phyloP scores from a whole-genome alignment of 2,888 invertebrate species.

The Cylindroiulus punctatus region DNA sequence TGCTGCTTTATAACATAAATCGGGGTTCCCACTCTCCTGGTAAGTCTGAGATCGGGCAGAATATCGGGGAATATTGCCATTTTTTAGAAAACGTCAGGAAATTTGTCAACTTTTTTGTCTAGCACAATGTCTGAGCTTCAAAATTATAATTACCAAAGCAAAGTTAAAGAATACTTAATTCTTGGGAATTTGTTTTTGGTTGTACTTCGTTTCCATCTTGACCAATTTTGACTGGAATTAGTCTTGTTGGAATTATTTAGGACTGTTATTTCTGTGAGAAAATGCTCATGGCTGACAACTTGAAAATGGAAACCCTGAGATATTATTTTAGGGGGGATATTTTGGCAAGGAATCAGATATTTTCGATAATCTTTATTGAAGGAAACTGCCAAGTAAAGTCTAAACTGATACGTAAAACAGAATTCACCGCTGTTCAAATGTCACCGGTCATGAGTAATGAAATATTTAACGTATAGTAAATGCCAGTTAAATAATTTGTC shows the following conservation, averaged over 20 bases:
- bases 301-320: conserved; percentile 38
- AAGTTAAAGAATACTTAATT: not conserved
- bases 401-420: too few relatives aligned
- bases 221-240: not conserved
- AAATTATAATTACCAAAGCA: not conserved
- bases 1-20: conserved; percentile 39
- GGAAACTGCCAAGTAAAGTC: too few relatives aligned
- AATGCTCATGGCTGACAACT: conserved; percentile 29
- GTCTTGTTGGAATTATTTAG: not conserved
- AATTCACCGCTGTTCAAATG: too few relatives aligned
- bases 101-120: not conserved
- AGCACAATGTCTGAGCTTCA: not conserved
- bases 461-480: too few relatives aligned
- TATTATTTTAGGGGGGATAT: not conserved
- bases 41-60: conserved; percentile 2
- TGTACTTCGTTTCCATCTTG: not conserved
- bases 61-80: conserved; percentile 35
- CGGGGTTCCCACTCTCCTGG: conserved; percentile 35
- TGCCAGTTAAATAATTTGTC: too few relatives aligned
- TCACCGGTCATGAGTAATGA: too few relatives aligned
- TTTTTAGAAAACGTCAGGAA: conserved; percentile 24
- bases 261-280: not conserved
- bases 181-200: not conserved
- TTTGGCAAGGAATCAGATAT: not conserved
- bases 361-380: not conserved